These are phyloP conservation scores for Notolabrus celidotus DNA, from an alignment of 2,797 vertebrate species.

Conservation along the genomic window DNA sequence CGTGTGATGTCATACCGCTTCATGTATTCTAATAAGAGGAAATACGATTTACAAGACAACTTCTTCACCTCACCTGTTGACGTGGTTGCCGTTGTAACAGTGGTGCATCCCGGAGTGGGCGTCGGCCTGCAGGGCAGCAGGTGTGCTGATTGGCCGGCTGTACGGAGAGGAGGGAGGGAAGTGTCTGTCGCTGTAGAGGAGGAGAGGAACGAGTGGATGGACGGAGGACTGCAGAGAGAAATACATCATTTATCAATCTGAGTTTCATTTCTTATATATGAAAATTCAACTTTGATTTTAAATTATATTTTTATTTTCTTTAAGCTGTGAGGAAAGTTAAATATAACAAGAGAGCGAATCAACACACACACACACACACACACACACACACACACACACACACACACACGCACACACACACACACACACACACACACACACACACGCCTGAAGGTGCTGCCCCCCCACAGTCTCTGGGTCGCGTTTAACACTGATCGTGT, in stretches of 20 bases:
- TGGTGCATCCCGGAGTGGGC: not conserved
- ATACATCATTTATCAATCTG: not conserved
- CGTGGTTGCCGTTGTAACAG: not conserved
- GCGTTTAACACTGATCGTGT: not conserved
- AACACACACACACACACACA: not conserved
- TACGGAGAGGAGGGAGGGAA: slow-evolving; percentile 37
- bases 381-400: not conserved
- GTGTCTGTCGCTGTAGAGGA: slow-evolving; percentile 66
- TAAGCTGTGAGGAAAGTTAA: no score
- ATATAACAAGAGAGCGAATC: no score
- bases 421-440: not conserved
- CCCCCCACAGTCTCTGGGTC: not conserved
- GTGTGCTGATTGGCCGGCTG: slow-evolving; percentile 36
- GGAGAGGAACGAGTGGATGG: slow-evolving; percentile 70
- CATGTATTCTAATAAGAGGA: no score
- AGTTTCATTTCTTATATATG: not conserved
- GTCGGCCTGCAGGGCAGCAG: not conserved
- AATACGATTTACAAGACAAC: no score
- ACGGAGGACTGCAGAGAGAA: slow-evolving; percentile 36
- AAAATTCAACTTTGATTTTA: no score
- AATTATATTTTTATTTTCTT: no score
- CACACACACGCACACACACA: not conserved
- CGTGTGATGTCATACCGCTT: no score
- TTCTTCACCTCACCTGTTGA: slow-evolving; percentile 24
- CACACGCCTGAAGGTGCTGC: not conserved